phyloP scores from a whole-genome alignment of 1,140 invertebrate genomes.

The Drosophila baimaii region DNA sequence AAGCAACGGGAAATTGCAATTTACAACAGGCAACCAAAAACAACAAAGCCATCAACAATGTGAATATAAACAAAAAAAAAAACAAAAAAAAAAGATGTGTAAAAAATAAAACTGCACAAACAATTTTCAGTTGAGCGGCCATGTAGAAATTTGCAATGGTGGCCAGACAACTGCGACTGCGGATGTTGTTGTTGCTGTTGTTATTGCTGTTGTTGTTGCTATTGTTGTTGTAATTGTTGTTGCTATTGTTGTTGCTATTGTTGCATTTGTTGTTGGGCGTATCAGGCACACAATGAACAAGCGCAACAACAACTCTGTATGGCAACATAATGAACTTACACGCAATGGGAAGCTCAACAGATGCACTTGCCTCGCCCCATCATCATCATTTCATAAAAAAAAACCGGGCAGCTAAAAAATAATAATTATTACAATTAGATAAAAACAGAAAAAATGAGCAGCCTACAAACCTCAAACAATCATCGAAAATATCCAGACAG shows the following conservation, averaged over 20 bases:
- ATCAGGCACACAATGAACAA: slow-evolving; percentile 71
- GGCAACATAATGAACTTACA: slow-evolving; percentile 78
- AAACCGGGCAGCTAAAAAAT: slow-evolving; percentile 26
- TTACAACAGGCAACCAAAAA: slow-evolving; percentile 62
- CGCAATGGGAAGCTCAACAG: slow-evolving; percentile 83
- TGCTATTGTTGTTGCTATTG: slow-evolving; percentile 47
- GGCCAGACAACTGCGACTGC: slow-evolving; percentile 65
- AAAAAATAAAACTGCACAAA: slow-evolving; percentile 75
- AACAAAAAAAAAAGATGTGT: slow-evolving; percentile 11
- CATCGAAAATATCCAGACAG: slow-evolving; percentile 24
- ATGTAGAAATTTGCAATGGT: slow-evolving; percentile 83
- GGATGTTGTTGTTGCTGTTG: slow-evolving; percentile 47
- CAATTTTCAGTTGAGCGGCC: slow-evolving; percentile 84
- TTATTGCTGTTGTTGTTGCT: slow-evolving; percentile 25
- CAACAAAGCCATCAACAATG: slow-evolving; percentile 52
- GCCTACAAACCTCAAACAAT: slow-evolving; percentile 27
- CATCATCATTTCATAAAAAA: slow-evolving; percentile 26
- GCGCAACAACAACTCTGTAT: slow-evolving; percentile 42
- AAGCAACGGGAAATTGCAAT: slow-evolving; percentile 74
- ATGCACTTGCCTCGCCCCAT: slow-evolving; percentile 53
- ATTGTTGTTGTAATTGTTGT: slow-evolving; percentile 25
- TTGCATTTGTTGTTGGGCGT: slow-evolving; percentile 51
- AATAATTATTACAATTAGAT: slow-evolving; percentile 16
- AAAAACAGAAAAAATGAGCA: slow-evolving; percentile 9
- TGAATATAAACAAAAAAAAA: slow-evolving; percentile 41